Conservation (phyloP, 2,113 vertebrate species). For the Cricetomys ansorgei region DNA sequence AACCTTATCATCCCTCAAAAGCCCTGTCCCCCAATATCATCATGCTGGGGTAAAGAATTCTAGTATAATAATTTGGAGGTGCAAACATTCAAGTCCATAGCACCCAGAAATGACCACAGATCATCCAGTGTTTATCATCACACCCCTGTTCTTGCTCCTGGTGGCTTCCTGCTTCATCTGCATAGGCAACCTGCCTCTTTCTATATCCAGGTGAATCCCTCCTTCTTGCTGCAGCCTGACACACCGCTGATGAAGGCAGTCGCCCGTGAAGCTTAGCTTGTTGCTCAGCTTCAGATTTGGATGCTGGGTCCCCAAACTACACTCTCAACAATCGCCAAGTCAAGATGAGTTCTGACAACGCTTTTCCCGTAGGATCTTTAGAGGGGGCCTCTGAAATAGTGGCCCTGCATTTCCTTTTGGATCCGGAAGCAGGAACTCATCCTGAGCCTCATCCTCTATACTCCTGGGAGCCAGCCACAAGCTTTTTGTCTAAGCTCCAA, state of each 20-base stretch:
- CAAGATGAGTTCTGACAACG: neutral
- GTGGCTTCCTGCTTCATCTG: neutral
- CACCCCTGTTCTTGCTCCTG: neutral
- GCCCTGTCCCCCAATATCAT: neutral
- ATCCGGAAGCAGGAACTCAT: neutral
- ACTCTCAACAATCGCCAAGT: neutral
- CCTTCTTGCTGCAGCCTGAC: neutral
- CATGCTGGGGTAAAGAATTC: neutral
- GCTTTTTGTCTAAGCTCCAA: neutral
- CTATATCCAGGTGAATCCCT: neutral
- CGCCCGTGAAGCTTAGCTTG: neutral
- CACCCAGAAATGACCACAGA: neutral
- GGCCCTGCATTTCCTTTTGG: neutral
- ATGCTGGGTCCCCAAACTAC: too few relatives aligned
- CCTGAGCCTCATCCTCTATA: neutral
- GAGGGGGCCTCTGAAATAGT: neutral
- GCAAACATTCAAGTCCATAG: neutral
- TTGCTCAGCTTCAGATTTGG: neutral
- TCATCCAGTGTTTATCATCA: neutral
- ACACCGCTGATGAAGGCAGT: neutral
- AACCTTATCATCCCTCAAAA: neutral
- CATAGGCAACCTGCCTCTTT: neutral
- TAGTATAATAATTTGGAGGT: neutral
- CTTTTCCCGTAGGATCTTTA: rapidly evolving
- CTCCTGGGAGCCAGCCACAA: neutral